Evolutionary conservation across 2,888 invertebrate species (phyloP), one percentile per base, ranked within the genome.

Genomic region (Drosophila fungiperda): DNA sequence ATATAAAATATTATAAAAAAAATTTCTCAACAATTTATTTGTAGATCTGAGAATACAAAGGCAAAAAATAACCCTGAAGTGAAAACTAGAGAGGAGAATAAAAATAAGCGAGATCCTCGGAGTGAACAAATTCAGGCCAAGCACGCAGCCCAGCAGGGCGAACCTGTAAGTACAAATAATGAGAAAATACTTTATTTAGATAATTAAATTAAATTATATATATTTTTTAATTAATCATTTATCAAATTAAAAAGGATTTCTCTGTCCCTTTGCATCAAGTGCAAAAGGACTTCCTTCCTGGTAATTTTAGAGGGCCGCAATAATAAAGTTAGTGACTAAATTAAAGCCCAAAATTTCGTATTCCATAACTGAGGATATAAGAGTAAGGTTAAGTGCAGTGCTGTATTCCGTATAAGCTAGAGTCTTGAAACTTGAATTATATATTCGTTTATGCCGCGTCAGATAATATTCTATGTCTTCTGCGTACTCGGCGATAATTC

Each of bases 81-180:
- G 64, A 85, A 81, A 78, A 67, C 60, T 42, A 79, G 80, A 50
- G 92, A 92, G 35, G 92, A 91, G 55, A 94, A 93, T 80, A 94
- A 82, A 91, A 87, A 76, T 86, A 92, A 81, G 92, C 93, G 82
- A 92, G 93, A 90, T 61, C 64, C 74, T 63, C 83, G 80, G 65
- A 80, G 81, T 62, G 91, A 94, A 53, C 93, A 92, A 67, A 92
- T 92, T 82, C 94, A 96, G 95, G 96, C 96, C 90, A 96, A 96
- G 93, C 93, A 96, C 89, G 95, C 95, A 91, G 96, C 96, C 92
- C 95, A 95, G 80, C 95, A 96, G 92, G 64, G 76, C 68, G 95
- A 95, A 93, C 96, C 96, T 91, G 96, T 96, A 93, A 93, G 95
- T 89, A 66, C 12, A 49, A 29, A 29, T 2, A 29, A 17, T 49